Evolutionary conservation across 2,888 invertebrate genomes (phyloP), one percentile per base, ranked within the genome.

Genomic region (Atethmia centrago): DNA sequence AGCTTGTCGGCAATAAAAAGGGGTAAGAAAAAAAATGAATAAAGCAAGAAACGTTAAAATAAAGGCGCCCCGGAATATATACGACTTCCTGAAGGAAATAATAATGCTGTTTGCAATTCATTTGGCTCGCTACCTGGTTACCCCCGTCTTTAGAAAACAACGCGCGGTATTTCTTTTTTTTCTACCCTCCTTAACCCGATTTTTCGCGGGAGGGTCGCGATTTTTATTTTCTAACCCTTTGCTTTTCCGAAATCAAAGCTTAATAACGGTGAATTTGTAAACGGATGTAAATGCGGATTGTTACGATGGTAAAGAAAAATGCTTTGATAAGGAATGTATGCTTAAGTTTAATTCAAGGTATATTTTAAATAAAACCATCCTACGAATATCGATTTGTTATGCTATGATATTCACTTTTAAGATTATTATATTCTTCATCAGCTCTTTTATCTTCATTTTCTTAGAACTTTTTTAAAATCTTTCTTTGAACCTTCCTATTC

Each of bases 91-190:
- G 88, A 89, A 96, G 96, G 96, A 96, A 96, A 96, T 96, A 96
- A 96, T 96, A 96, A 96, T 95, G 95, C 96, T 96, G 96, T 96
- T 96, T 96, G 96, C 96, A 96, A 96, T 96, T 96, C 96, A 96
- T 96, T 96, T 96, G 95, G 90, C 92, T 88, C 90, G 92, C 94
- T 96, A 96, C 96, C 96, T 96, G 96, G 94, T 93, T 93, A 94
- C 95, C 95, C 95, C 90, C 91, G 92, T 91, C 93, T 93, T 93
- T 91, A 91, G 91, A 94, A 95, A 95, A 96, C 96, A 96, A 95
- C 95, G 93, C 81, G 87, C 87, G 89, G 91, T 89, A 91, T 93
- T 87, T 94, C 91, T 93, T 93, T 90, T 89, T 90, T 88, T 90
- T 74, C 83, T 89, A 79, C 77, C 93, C 94, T 92, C 87, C 90